Conservation (phyloP, 2,888 invertebrate species). For the Callyntrura sp. region DNA sequence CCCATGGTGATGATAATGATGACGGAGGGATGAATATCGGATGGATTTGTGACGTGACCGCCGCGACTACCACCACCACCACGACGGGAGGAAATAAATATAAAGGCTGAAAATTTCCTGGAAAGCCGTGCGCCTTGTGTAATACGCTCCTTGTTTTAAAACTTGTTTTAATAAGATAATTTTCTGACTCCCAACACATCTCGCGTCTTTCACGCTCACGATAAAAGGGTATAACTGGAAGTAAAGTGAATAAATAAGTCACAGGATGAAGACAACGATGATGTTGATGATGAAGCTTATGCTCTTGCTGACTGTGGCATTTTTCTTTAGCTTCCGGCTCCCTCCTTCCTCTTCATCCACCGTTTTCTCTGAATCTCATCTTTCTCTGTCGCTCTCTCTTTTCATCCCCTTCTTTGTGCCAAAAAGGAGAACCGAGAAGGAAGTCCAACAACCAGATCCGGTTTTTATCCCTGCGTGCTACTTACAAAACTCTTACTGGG, state of each 20-base stretch:
- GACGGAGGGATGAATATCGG: slow-evolving; percentile 39
- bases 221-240: not conserved
- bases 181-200: slow-evolving; percentile 43
- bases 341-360: slow-evolving; percentile 45
- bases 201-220: slow-evolving; percentile 2
- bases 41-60: slow-evolving; percentile 52
- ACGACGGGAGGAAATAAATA: slow-evolving; percentile 18
- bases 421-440: slow-evolving; percentile 33
- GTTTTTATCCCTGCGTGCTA: slow-evolving; percentile 55
- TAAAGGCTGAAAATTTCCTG: not conserved
- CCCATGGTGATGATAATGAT: not conserved
- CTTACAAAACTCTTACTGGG: not conserved
- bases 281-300: not conserved
- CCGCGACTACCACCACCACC: too few species aligned
- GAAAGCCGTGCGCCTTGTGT: not conserved
- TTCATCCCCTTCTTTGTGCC: slow-evolving; percentile 46
- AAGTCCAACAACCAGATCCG: slow-evolving; percentile 69
- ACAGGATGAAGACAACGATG: slow-evolving; percentile 15
- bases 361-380: slow-evolving; percentile 21
- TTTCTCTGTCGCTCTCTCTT: slow-evolving; percentile 22
- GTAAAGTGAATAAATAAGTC: slow-evolving; percentile 58
- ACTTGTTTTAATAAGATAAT: slow-evolving; percentile 70
- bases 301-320: slow-evolving; percentile 59
- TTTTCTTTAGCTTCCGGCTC: slow-evolving; percentile 70
- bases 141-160: slow-evolving; percentile 32